These are phyloP conservation scores for Microcaecilia unicolor DNA, from an alignment of 2,797 vertebrate species.

Conservation along the genomic window DNA sequence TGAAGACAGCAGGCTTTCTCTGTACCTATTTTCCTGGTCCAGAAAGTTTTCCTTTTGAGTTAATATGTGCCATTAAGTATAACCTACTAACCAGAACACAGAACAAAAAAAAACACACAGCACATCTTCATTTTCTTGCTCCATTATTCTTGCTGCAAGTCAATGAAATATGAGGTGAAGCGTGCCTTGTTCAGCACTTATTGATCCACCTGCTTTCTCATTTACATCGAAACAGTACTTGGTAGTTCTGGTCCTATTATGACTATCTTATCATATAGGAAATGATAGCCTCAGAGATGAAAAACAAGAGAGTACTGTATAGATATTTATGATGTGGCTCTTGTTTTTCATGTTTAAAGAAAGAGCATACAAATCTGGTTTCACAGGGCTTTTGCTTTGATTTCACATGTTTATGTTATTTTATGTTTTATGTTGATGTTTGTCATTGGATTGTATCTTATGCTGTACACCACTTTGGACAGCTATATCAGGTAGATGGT, in stretches of 20 bases:
- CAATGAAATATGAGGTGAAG: constrained; percentile 52
- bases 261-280: constrained; percentile 49
- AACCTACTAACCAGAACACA: constrained; percentile 50
- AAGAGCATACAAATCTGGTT: too few relatives aligned
- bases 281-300: constrained; percentile 33
- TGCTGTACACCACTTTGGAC: too few relatives aligned
- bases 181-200: constrained; percentile 56
- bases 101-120: constrained; percentile 48
- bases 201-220: constrained; percentile 50
- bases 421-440: too few relatives aligned
- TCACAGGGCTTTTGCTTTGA: too few relatives aligned
- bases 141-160: constrained; percentile 51
- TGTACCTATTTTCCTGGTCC: constrained; percentile 3
- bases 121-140: constrained; percentile 51
- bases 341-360: too few relatives aligned
- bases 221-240: constrained; percentile 54
- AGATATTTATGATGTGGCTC: too few relatives aligned
- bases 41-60: too few relatives aligned
- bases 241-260: constrained; percentile 40
- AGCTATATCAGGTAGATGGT: too few relatives aligned
- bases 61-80: constrained; percentile 47
- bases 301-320: constrained; percentile 9
- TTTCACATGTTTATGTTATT: too few relatives aligned
- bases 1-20: constrained; percentile 19
- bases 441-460: too few relatives aligned